Base-by-base conservation (phyloP, 1,140 invertebrate genomes). In the Caerostris darwini region DNA sequence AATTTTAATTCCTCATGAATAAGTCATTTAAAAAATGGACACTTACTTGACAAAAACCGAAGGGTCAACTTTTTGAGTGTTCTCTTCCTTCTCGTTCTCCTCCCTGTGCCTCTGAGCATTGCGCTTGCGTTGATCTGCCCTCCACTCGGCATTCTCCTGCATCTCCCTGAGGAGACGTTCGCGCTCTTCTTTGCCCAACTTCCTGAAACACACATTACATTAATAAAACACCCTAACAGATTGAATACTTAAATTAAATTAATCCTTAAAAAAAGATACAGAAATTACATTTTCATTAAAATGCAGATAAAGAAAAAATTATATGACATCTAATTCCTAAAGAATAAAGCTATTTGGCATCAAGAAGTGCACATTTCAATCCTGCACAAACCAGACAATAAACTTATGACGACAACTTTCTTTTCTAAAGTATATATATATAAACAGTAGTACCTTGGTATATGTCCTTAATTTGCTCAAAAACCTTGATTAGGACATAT, bases 151-250 rank as follows among this genome's bases (percentile, higher is more conserved):
- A 96, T 98, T 97, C 56, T 96, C 96, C 96, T 98, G 97, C 98
- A 99, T 99, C 96, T 98, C 98, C 85, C 97, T 96, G 93, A 98
- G 96, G 90, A 96, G 96, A 81, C 96, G 96, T 95, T 98, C 97
- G 94, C 97, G 97, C 95, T 99, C 98, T 94, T 97, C 96, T 94
- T 97, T 97, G 19, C 96, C 96, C 82, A 98, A 94, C 95, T 95
- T 96, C 88, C 92, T 94, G 86, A 19, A 93, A 67, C 3, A 34
- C 34, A 34, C 7, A 91, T 17, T 17, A 12, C 7, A 53, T 53
- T 12, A 5, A 53, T 77, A 58, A n/a, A 57, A 17, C 54, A 57
- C 61, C 61, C 61, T 64, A 10, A 64, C 1, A 3, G 61, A 10
- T 64, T 64, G 3, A 10, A 64, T 10, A 64, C 7, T 17, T 64